phyloP scores from a whole-genome alignment of 2,113 vertebrate species.

The Conger conger region DNA sequence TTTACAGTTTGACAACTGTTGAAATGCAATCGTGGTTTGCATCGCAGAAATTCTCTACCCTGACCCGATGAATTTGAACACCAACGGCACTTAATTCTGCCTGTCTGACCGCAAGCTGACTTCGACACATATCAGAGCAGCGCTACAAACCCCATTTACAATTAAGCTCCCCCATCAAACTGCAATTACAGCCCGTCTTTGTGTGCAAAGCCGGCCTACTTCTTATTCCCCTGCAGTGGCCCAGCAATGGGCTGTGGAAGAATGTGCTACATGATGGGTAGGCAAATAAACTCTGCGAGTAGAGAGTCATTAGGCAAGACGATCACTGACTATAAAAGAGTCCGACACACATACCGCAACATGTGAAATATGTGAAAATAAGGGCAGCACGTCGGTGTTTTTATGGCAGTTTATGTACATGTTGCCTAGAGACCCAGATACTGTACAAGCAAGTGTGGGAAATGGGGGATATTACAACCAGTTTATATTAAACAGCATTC shows the following conservation, averaged over 20 bases:
- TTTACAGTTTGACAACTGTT: background rate
- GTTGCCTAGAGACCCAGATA: background rate
- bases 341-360: background rate
- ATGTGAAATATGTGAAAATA: background rate
- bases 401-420: background rate
- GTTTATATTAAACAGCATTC: background rate
- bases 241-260: background rate
- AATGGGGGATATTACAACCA: background rate
- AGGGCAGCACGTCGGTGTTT: background rate
- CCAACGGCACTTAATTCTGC: background rate
- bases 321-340: constrained; percentile 16
- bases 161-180: constrained; percentile 6
- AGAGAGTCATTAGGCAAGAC: constrained; percentile 16
- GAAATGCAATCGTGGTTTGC: background rate
- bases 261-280: background rate
- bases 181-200: background rate
- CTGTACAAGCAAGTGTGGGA: background rate
- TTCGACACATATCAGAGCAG: background rate
- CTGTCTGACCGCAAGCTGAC: background rate
- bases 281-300: constrained; percentile 4
- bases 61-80: background rate
- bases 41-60: background rate
- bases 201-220: background rate
- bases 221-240: background rate
- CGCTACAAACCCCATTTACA: background rate